Conservation (phyloP, 2,888 invertebrate species). For the Drosophila barbarae region DNA sequence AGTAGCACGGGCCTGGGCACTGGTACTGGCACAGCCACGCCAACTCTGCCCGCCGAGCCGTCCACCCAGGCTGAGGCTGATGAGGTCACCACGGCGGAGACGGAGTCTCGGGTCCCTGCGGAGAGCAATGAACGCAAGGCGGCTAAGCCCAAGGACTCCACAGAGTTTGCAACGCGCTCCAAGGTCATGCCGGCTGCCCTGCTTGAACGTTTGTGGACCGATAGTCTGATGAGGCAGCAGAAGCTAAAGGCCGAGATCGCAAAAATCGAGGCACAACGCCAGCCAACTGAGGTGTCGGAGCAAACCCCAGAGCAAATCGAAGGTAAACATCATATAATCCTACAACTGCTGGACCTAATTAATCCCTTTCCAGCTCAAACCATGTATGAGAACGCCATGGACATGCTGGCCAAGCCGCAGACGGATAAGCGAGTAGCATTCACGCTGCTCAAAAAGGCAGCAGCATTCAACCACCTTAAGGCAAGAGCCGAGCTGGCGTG, state of each 20-base stretch:
- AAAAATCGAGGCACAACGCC: slow-evolving; percentile 52
- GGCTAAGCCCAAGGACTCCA: slow-evolving; percentile 52
- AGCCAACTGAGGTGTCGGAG: slow-evolving; percentile 72
- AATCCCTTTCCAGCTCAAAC: slow-evolving; percentile 83
- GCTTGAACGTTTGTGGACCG: slow-evolving; percentile 70
- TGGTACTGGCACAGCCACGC: slow-evolving; percentile 20
- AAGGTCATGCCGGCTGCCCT: slow-evolving; percentile 64
- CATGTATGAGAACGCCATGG: slow-evolving; percentile 86
- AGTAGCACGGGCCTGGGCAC: slow-evolving; percentile 8
- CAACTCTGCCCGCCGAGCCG: slow-evolving; percentile 20
- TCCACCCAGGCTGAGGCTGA: slow-evolving; percentile 33
- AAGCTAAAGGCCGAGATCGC: slow-evolving; percentile 72
- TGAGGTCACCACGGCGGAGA: slow-evolving; percentile 48
- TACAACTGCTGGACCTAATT: not conserved
- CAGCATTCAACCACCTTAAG: slow-evolving; percentile 88
- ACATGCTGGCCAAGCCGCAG: slow-evolving; percentile 85
- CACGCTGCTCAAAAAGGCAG: slow-evolving; percentile 87
- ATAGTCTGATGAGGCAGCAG: slow-evolving; percentile 63
- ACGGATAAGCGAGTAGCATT: slow-evolving; percentile 88
- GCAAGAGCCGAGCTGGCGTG: slow-evolving; percentile 93
- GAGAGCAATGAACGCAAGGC: slow-evolving; percentile 60
- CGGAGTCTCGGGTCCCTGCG: slow-evolving; percentile 43
- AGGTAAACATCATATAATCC: slow-evolving; percentile 79
- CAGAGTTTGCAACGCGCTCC: slow-evolving; percentile 52
- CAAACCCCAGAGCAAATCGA: slow-evolving; percentile 81